Evolutionary conservation across 2,888 invertebrate species (phyloP).

Genomic region (Norana najaformis): DNA sequence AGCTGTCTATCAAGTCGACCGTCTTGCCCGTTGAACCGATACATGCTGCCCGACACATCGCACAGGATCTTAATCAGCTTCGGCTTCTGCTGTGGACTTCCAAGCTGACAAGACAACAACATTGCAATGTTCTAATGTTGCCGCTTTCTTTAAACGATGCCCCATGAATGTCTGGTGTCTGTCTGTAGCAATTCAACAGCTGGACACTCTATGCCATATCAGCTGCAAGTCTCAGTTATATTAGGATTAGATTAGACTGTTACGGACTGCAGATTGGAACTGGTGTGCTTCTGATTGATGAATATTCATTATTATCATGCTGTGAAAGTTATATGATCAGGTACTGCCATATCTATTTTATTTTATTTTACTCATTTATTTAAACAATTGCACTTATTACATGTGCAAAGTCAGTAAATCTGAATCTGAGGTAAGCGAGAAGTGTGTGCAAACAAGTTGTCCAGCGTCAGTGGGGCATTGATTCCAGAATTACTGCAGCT

Average conservation of each 20-base stretch:
- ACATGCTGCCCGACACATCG: conserved; percentile 96
- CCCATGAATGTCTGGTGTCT: background rate
- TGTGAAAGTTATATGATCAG: background rate
- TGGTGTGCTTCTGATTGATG: background rate
- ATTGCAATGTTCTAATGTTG: background rate
- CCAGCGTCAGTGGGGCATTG: too few relatives aligned
- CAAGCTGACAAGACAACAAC: conserved; percentile 61
- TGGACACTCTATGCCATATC: background rate
- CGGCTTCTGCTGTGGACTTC: conserved; percentile 82
- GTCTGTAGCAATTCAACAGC: background rate
- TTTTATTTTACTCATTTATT: too few relatives aligned
- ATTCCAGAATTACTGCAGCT: too few relatives aligned
- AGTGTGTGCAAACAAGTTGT: too few relatives aligned
- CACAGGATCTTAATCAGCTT: conserved; percentile 83
- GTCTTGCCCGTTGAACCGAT: conserved; percentile 94
- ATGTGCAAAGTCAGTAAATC: too few relatives aligned
- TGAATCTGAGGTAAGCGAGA: background rate
- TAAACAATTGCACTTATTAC: too few relatives aligned
- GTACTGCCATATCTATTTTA: too few relatives aligned
- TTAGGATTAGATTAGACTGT: too few relatives aligned
- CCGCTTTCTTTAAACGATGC: background rate
- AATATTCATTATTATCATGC: background rate
- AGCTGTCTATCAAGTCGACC: conserved; percentile 81
- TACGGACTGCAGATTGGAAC: background rate
- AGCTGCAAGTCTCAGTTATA: too few relatives aligned